These are phyloP conservation scores for Psephotus haematonotus DNA, from an alignment of 2,113 vertebrate genomes.

Conservation along the genomic window DNA sequence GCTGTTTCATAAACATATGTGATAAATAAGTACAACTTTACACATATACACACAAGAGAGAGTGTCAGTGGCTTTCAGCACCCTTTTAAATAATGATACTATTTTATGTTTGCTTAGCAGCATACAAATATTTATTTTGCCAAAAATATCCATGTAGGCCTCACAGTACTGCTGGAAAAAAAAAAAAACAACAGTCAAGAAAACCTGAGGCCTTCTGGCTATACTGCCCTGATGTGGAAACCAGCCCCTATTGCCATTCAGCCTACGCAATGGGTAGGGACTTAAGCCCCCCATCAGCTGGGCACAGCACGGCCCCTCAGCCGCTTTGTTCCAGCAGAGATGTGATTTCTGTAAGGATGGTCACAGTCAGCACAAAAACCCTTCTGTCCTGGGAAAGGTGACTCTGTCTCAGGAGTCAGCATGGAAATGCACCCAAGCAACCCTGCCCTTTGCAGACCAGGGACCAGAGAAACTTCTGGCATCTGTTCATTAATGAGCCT, in stretches of 20 bases:
- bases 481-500: not conserved
- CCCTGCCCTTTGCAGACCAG: not conserved
- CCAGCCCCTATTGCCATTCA: not conserved
- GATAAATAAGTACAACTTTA: conserved; percentile 42
- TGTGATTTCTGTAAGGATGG: not conserved
- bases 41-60: not conserved
- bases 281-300: accelerated
- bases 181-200: not conserved
- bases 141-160: not conserved
- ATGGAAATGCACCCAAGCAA: not conserved
- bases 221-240: not conserved
- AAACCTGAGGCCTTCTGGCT: not conserved
- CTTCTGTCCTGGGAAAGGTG: not conserved
- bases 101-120: not conserved
- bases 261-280: not conserved
- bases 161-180: not conserved
- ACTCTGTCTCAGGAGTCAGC: not conserved
- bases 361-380: not conserved
- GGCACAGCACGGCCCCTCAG: accelerated
- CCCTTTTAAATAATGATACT: not conserved
- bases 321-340: not conserved
- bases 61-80: not conserved
- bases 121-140: not conserved
- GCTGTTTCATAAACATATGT: conserved; percentile 44
- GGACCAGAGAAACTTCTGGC: not conserved